Evolutionary conservation across 2,113 vertebrate species (phyloP), one percentile per base, ranked within the genome.

Genomic region (Rhinoderma darwinii): DNA sequence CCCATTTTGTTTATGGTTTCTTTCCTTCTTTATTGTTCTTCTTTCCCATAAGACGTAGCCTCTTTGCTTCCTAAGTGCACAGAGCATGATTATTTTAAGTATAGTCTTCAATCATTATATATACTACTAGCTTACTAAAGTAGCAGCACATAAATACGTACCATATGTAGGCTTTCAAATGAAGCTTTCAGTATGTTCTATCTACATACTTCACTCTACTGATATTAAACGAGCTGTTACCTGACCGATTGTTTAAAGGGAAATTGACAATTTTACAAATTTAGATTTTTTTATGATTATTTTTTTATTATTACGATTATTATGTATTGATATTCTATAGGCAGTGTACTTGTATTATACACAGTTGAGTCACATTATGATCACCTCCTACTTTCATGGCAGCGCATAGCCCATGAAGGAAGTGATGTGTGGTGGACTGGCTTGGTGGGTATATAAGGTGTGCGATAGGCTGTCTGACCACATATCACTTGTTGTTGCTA

Each of bases 1-100:
- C 37, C 73, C 18, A 66, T 85, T 77, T 66, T 7, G n/a, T 85
- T 85, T 85, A 85, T 50, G 54, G 8, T 78, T 85, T 15, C 56
- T 77, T 41, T 63, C 14, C 68, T 37, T 32, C 35, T 47, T 59
- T 84, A 84, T 44, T 77, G 41, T 83, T 83, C 44, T 25, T 63
- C 27, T 63, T 74, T 85, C 32, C 32, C 20, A 15, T 18, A 74
- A 59, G 37, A 30, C 70, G 41, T 44, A 12, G 27, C 50, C 56
- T 63, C 83, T 54, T 63, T 47, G 17, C 83, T 35, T 44, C 41
- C 41, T 63, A 44, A 85, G 39, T 66, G 41, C 27, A 77, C 39
- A 15, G 14, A n/a, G 35, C 6, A 32, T 41, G 39, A 37, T 41
- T 59, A 37, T 50, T 39, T 66, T 63, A 85, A 85, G 51, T 61